A percentile compares a stretch with the other conserved stretches of the same genome.
phyloP scores from a whole-genome alignment of 1,140 invertebrate genomes.

The Hermetia illucens region DNA sequence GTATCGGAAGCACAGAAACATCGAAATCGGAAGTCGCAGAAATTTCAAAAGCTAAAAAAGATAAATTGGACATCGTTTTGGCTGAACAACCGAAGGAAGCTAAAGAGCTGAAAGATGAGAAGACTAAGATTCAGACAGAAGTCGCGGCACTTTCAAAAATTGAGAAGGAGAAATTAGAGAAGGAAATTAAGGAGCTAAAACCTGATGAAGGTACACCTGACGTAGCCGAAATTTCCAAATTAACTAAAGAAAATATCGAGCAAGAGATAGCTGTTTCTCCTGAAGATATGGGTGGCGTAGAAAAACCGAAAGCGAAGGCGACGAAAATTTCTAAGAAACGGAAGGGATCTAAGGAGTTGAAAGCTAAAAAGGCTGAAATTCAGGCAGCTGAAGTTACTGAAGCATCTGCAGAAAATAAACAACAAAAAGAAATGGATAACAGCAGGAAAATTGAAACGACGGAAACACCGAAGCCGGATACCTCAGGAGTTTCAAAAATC shows the following conservation, averaged over 20 bases:
- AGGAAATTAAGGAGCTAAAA: slow-evolving; percentile 1
- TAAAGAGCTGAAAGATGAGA: slow-evolving; percentile 5
- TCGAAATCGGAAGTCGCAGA: slow-evolving; percentile 8
- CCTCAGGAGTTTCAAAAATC: background rate
- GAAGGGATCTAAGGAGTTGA: slow-evolving; percentile 8
- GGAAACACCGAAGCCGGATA: slow-evolving; percentile 2
- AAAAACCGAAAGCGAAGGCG: slow-evolving; percentile 5
- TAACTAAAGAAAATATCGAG: background rate
- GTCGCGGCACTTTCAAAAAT: slow-evolving; percentile 5
- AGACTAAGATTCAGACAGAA: slow-evolving; percentile 5
- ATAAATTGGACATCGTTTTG: no score
- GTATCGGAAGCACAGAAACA: slow-evolving; percentile 9
- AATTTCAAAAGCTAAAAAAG: no score
- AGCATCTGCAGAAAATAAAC: slow-evolving; percentile 10
- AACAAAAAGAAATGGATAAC: slow-evolving; percentile 9
- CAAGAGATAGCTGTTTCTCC: slow-evolving; percentile 1
- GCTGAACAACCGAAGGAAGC: slow-evolving; percentile 9
- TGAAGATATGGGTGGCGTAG: slow-evolving; percentile 1
- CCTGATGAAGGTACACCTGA: slow-evolving; percentile 5
- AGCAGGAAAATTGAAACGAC: slow-evolving; percentile 6
- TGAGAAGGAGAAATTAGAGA: slow-evolving; percentile 5
- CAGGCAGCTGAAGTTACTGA: slow-evolving; percentile 5
- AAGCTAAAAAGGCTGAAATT: slow-evolving; percentile 7
- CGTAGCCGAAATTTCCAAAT: slow-evolving; percentile 6
- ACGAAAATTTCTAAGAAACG: slow-evolving; percentile 4